Base-by-base conservation (phyloP, 2,113 vertebrate genomes). In the Varanus salvator region DNA sequence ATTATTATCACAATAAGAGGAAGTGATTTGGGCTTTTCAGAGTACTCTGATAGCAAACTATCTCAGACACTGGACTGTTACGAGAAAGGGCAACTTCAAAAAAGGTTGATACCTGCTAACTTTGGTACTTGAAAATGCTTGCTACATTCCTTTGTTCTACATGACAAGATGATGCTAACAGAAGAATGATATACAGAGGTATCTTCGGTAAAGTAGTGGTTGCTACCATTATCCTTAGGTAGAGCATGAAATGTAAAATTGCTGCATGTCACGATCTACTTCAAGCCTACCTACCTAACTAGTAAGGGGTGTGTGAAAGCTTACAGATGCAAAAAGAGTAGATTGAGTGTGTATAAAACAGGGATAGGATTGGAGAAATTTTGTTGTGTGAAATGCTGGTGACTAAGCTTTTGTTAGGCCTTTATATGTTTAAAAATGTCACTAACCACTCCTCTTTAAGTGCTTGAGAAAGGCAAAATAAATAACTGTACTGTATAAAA, bases 391-490 rank as follows among this genome's bases (percentile, higher is more conserved):
- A 94, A 93, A 89, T 68, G 66, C 14, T 81, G 92, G 88, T 93
- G 89, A 85, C 82, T 9, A 90, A 96, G 89, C 76, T 64, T 93
- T 92, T 86, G 80, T 93, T 38, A 5, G 68, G 91, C 48, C 92
- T 94, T 93, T 93, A 91, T 87, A 86, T 82, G 93, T 95, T 88
- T 57, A 76, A 88, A 86, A 96, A 91, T 93, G 93, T 95, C 88
- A 94, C 90, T 77, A 86, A 69, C 91, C 27, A 85, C 92, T 95
- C 89, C 90, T 78, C 75, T 60, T 54, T 72, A 72, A 92, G 89
- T 93, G 90, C 87, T 83, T 8, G 0, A 81, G 89, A 89, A 94
- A 89, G 88, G 92, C 93, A 88, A 85, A 9, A 1, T 95, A 85
- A 82, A 93, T 95, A 92, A 75, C 54, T 21, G 0, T 69, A 92